Conservation (phyloP, 1,140 invertebrate species). For the Pogonomyrmex barbatus region DNA sequence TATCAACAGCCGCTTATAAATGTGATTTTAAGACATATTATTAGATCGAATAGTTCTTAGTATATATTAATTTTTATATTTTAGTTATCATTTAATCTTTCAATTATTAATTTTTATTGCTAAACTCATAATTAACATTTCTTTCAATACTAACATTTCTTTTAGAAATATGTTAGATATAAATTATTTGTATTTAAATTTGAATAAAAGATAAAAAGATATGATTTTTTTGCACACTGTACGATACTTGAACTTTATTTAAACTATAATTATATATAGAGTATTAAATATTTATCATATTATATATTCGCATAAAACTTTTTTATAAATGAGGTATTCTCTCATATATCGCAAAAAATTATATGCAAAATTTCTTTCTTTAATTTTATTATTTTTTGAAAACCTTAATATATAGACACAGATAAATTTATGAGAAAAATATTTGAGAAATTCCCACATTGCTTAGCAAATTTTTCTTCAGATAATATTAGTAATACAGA, state of each 20-base stretch:
- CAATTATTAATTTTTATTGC: constrained; percentile 38
- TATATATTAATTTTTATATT: constrained; percentile 25
- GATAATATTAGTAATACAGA: constrained; percentile 23
- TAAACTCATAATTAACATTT: constrained; percentile 1
- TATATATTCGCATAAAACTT: not conserved
- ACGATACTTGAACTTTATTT: not conserved
- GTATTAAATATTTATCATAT: constrained; percentile 26
- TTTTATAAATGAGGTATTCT: not conserved
- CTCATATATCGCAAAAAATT: not conserved
- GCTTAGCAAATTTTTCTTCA: not conserved
- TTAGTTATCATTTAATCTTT: constrained; percentile 29
- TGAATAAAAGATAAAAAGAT: constrained; percentile 9
- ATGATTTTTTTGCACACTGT: constrained; percentile 8
- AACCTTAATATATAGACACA: not conserved
- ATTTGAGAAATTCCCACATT: not conserved
- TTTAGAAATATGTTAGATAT: constrained; percentile 35
- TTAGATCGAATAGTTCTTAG: constrained; percentile 19
- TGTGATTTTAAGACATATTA: constrained; percentile 15
- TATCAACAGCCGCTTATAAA: not conserved
- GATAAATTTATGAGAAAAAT: not conserved
- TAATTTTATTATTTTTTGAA: not conserved
- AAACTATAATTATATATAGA: not conserved
- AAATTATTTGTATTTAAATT: constrained; percentile 41
- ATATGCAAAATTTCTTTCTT: not conserved
- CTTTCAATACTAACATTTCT: constrained; percentile 17